Evolutionary conservation across 2,888 invertebrate genomes (phyloP), one percentile per base, ranked within the genome.

Genomic region (Ganaspis brasiliensis): DNA sequence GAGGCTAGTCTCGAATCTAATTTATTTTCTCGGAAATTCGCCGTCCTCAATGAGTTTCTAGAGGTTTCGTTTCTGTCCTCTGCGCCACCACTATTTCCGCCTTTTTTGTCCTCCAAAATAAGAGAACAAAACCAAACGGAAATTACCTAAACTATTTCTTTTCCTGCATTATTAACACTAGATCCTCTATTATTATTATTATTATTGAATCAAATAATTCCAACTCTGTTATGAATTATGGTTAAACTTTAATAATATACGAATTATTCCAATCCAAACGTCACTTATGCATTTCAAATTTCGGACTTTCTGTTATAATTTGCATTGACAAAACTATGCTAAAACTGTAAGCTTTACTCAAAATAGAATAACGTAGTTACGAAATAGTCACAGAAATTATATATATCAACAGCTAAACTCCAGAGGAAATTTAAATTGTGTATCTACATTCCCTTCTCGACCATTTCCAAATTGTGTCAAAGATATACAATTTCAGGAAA

Each of bases 1-100:
- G 45, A 67, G 67, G 45, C 67, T 67, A 67, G 67, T 67, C 67
- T 67, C 45, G 21, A 67, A 67, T 67, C 67, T 67, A 67, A 67
- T 67, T 67, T 67, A 67, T 67, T 67, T 67, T n/a, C 45, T 45
- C 21, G 67, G 40, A 45, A 37, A 67, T 67, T 67, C 67, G 67
- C 40, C 67, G 24, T 67, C 24, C 67, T 67, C 67, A 67, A 67
- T 67, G 67, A 67, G 67, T 45, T 40, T 67, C 40, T 24, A 67
- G 45, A 67, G 67, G 45, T 67, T 24, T 40, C 67, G 40, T 24
- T 61, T 16, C 61, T 40, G 67, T 40, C 45, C 67, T 67, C 37
- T 40, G n/a, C 67, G 8, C 12, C 67, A 37, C 37, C 40, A 24
- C 8, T 24, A 21, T 45, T 67, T 40, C 21, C 19, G 24, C 24